Base-by-base conservation (phyloP, 2,888 invertebrate species). In the Neelides folsomi region DNA sequence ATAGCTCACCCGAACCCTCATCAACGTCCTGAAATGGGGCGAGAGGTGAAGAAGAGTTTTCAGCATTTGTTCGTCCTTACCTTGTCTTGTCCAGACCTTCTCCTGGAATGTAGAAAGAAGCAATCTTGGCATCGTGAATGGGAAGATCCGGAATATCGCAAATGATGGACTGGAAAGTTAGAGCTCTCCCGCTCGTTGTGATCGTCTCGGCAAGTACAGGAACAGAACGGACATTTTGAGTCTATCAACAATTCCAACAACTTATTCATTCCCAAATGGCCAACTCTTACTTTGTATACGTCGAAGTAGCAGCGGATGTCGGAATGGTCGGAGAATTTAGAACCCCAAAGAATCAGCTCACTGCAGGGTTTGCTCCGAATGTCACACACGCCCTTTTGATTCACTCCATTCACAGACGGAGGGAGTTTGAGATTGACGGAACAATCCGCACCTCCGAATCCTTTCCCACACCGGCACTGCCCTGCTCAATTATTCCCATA, bases 301-400 rank as follows among this genome's bases (percentile, higher is more conserved):
- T 66, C 66, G 55, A 66, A 62, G 34, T 59, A 60, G 49, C 66
- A 66, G 47, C 59, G 59, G 12, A 66, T 56, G 13, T 41, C 51
- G 15, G 53, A 47, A 45, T 62, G 53, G 12, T 62, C 63, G 1
- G 64, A 63, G 55, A 66, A 66, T 45, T 60, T 51, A 16, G 60
- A 61, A 35, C 65, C 65, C 56, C 62, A 63, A n/a, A 66, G 56
- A 9, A 63, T 52, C 10, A 66, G 47, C 52, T 64, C 63, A 37
- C 64, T 62, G 46, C 66, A 66, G 2, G 65, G 60, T 39, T 63
- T 61, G 27, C 57, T 59, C 47, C 65, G 52, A 16, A 66, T 63
- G 55, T 66, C 66, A 57, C 66, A 66, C 13, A 55, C 53, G 27
- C 57, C 54, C 9, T 53, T 47, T 39, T 61, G 58, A 42, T 59